Conservation (phyloP, 1,140 invertebrate genomes). For the Adoxophyes honmai region DNA sequence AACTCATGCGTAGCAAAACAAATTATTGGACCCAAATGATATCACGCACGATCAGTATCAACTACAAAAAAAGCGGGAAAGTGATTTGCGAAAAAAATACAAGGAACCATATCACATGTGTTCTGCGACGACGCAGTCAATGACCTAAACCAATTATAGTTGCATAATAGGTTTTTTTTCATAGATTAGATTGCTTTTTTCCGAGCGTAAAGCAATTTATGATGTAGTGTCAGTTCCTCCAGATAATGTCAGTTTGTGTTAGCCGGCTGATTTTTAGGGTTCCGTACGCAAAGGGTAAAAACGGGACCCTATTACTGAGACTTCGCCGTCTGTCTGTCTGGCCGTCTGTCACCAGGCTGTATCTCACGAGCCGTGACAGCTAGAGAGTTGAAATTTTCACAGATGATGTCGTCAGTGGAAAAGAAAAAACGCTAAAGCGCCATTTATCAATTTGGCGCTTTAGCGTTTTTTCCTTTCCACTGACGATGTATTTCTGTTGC, state of each 20-base stretch:
- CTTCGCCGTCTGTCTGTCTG: too few relatives aligned
- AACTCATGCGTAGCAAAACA: slow-evolving; percentile 29
- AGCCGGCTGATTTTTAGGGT: too few relatives aligned
- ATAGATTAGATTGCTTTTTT: slow-evolving; percentile 51
- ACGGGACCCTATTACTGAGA: too few relatives aligned
- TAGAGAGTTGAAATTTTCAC: too few relatives aligned
- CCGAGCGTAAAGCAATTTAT: slow-evolving; percentile 42
- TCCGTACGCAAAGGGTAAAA: too few relatives aligned
- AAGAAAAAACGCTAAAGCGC: too few relatives aligned
- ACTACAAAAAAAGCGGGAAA: slow-evolving; percentile 34
- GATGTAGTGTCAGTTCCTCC: slow-evolving; percentile 22
- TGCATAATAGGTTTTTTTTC: slow-evolving; percentile 51
- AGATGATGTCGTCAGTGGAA: too few relatives aligned
- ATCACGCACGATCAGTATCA: slow-evolving; percentile 16
- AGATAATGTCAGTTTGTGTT: slow-evolving; percentile 30
- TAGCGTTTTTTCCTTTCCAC: too few relatives aligned
- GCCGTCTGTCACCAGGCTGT: too few relatives aligned
- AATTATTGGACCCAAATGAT: slow-evolving; percentile 17
- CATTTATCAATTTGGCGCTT: too few relatives aligned
- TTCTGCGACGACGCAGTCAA: slow-evolving; percentile 40
- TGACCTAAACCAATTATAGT: slow-evolving; percentile 57
- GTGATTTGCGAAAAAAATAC: slow-evolving; percentile 39
- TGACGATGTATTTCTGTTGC: too few relatives aligned
- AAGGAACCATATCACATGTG: slow-evolving; percentile 32
- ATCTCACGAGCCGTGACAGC: too few relatives aligned